Evolutionary conservation across 2,113 vertebrate genomes (phyloP), one percentile per base, ranked within the genome.

Genomic region (Indicator indicator): DNA sequence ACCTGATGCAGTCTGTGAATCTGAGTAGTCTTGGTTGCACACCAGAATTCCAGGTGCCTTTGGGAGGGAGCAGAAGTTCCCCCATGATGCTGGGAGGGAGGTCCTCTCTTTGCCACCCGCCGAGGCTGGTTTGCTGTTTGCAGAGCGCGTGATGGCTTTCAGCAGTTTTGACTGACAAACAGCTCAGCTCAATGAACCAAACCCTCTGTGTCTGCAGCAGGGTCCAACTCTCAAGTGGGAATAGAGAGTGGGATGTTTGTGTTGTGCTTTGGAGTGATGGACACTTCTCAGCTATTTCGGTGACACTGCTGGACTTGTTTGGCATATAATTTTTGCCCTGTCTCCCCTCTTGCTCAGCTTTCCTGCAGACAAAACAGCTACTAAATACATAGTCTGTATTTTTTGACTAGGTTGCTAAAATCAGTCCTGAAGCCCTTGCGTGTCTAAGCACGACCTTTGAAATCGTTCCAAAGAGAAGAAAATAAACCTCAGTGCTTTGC

Each of bases 131-230:
- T 75, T 32, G 63, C 56, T 15, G 1, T 28, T 59, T 9, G 42
- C 0, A 0, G 52, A 15, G 55, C 2, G 1, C 2, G 0, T 19
- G 62, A 9, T 40, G 52, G 73, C 44, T 84, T 50, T 65, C 40
- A 4, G 68, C 58, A 28, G 50, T 17, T 12, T 16, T 28, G 32
- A 18, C 2, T 16, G 78, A 60, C 50, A 38, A 24, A 16, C 27
- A 11, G 52, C 80, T 79, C 30, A 2, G 48, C 77, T 30, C 3
- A 0, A 2, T 33, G 77, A 86, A 62, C 28, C 56, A 16, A 56
- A 26, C 54, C 11, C 38, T 65, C 28, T 60, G 68, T n/a, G 42
- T 42, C 24, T 32, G 23, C 58, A 33, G 12, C 2, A 3, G 56
- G 88, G 55, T 24, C 7, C 12, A 2, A 46, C n/a, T 71, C n/a